These are phyloP conservation scores for Mus spretus DNA, from an alignment of 2,797 vertebrate species.

Conservation along the genomic window DNA sequence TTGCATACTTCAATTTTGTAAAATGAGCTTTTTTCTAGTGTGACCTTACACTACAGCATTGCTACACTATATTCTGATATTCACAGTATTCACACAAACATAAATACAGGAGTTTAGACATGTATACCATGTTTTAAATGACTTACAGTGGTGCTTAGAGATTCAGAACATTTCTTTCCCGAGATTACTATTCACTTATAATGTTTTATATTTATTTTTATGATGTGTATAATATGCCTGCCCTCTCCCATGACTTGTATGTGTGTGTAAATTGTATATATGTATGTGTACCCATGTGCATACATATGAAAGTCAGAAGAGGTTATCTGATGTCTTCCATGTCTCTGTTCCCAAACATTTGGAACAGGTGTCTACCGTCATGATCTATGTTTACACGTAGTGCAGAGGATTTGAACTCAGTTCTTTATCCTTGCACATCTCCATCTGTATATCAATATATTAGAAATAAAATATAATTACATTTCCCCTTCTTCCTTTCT, in stretches of 20 bases:
- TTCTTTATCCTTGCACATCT: background rate
- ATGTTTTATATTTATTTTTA: background rate
- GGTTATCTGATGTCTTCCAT: background rate
- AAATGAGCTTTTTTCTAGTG: background rate
- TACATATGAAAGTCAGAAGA: background rate
- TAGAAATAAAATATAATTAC: background rate
- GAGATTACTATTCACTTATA: background rate
- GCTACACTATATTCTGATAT: background rate
- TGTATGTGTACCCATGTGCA: background rate
- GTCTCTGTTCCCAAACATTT: background rate
- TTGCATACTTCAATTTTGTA: conserved; percentile 15
- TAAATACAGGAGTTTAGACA: conserved; percentile 9
- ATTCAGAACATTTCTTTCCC: background rate
- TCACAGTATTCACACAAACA: background rate
- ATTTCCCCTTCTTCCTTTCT: too few relatives aligned
- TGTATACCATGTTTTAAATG: background rate
- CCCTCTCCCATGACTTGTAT: background rate
- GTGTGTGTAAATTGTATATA: background rate
- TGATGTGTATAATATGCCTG: background rate
- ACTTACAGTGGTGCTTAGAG: background rate
- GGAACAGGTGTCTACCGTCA: too few relatives aligned
- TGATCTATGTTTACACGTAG: background rate
- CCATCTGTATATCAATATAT: background rate
- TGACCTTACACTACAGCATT: background rate
- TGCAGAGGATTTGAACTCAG: background rate